Base-by-base conservation (phyloP, 2,888 invertebrate genomes). In the Aphodius sticticus region DNA sequence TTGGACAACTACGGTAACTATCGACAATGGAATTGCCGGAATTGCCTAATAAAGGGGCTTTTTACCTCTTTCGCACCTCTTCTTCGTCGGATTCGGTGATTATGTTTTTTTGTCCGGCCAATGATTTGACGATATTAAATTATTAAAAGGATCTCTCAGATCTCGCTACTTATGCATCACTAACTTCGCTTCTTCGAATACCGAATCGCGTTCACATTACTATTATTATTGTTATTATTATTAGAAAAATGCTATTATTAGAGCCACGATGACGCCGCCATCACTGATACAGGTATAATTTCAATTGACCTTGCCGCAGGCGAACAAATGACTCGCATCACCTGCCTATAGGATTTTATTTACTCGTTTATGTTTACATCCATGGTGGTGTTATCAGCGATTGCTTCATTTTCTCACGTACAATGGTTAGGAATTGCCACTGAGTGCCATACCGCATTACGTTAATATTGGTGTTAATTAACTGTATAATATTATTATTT, bases 71-170 rank as follows among this genome's bases (percentile, higher is more conserved):
- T 53, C 53, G 53, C 53, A 53, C 53, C 12, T 53, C 53, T 53
- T 5, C 53, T 2, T 53, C 53, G 12, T 53, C 53, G 53, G 12
- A 53, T 53, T 3, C 53, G 53, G 53, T 53, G 7, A 53, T 53
- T 53, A 53, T 12, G 53, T 53, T 53, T 53, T 38, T 53, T 53
- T 53, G 53, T 53, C 53, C 2, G 53, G 1, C 53, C 53, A 5
- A 53, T 53, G 53, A 53, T 53, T 53, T 53, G 53, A 53, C 53
- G 53, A 53, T 53, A 53, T 53, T 53, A 53, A 53, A 53, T 53
- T 53, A 53, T 53, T 53, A 53, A 53, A 53, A 53, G 53, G 9
- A 53, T 53, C 26, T 26, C 26, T 26, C 53, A 12, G 53, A 53
- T 53, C 12, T 9, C 53, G 6, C 7, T 53, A 53, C 53, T 53